Percentiles rank a stretch among this genome's conserved stretches.
Conservation (phyloP, 2,888 invertebrate genomes). For the Lydus trimaculatus region DNA sequence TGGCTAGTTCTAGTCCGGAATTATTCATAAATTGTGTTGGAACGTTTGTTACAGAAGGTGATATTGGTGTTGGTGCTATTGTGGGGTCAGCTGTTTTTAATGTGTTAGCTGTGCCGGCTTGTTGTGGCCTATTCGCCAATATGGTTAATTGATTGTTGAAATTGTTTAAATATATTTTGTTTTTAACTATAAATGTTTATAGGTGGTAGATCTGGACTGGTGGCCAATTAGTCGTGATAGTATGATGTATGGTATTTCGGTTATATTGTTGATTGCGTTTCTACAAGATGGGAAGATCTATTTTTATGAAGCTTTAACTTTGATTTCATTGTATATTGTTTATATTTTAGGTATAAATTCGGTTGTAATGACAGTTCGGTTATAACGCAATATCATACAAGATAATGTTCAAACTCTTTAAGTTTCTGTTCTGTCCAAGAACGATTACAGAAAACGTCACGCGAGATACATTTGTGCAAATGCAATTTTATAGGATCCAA, state of each 20-base stretch:
- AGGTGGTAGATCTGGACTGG: conserved; percentile 76
- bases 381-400: too few relatives aligned
- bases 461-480: too few relatives aligned
- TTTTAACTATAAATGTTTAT: too few relatives aligned
- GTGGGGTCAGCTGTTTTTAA: conserved; percentile 84
- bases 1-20: conserved; percentile 88
- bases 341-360: conserved; percentile 71
- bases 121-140: conserved; percentile 73
- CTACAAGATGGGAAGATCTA: conserved; percentile 75
- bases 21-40: conserved; percentile 87
- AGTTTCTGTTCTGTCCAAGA: too few relatives aligned
- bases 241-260: conserved; percentile 75
- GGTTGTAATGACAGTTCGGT: not conserved
- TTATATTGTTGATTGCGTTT: conserved; percentile 72
- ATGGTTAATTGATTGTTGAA: conserved; percentile 64
- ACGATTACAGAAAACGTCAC: too few relatives aligned
- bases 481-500: too few relatives aligned
- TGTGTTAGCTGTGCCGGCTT: conserved; percentile 78
- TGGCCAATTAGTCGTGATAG: conserved; percentile 81
- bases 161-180: conserved; percentile 1
- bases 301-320: conserved; percentile 78
- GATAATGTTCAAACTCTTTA: too few relatives aligned
- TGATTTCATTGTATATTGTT: conserved; percentile 73
- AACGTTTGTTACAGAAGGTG: conserved; percentile 80
- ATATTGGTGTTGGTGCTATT: conserved; percentile 76